Percentiles rank a stretch among this genome's conserved stretches.
phyloP scores from a whole-genome alignment of 2,888 invertebrate species.

The Plusia festucae region DNA sequence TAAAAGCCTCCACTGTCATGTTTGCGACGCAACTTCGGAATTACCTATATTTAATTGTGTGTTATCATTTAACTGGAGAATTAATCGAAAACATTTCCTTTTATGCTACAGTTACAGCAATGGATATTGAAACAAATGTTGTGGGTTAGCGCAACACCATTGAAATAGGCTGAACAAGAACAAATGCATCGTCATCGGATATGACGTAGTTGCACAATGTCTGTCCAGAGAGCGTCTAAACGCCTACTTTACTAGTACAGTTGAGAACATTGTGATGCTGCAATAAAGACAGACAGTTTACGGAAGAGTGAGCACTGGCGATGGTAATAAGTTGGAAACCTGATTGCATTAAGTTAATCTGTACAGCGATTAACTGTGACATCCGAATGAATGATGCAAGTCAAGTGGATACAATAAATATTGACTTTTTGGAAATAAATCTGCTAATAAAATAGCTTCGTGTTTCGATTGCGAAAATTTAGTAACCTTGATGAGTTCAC shows the following conservation, averaged over 20 bases:
- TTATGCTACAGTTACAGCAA: conserved; percentile 18
- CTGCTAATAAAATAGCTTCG: conserved; percentile 72
- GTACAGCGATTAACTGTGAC: conserved; percentile 35
- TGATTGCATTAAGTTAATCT: conserved; percentile 53
- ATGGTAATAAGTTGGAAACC: conserved; percentile 57
- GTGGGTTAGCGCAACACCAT: conserved; percentile 47
- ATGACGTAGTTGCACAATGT: conserved; percentile 63
- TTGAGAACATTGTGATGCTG: conserved; percentile 68
- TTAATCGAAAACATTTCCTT: conserved; percentile 38
- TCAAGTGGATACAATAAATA: conserved; percentile 48
- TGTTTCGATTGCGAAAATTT: conserved; percentile 64
- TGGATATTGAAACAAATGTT: conserved; percentile 27
- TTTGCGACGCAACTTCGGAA: conserved; percentile 18
- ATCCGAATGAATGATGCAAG: conserved; percentile 48
- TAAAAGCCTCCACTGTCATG: conserved; percentile 27
- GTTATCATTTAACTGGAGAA: conserved; percentile 19
- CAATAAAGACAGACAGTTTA: conserved; percentile 71
- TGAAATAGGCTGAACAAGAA: conserved; percentile 58
- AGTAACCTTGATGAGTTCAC: conserved; percentile 57
- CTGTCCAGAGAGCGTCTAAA: conserved; percentile 59
- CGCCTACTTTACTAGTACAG: conserved; percentile 61
- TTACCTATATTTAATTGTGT: conserved; percentile 31
- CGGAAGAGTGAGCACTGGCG: conserved; percentile 70
- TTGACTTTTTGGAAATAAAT: conserved; percentile 65
- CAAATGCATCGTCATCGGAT: conserved; percentile 62